Evolutionary conservation across 2,113 vertebrate species (phyloP), one percentile per base, ranked within the genome.

Genomic region (Oncorhynchus mykiss): DNA sequence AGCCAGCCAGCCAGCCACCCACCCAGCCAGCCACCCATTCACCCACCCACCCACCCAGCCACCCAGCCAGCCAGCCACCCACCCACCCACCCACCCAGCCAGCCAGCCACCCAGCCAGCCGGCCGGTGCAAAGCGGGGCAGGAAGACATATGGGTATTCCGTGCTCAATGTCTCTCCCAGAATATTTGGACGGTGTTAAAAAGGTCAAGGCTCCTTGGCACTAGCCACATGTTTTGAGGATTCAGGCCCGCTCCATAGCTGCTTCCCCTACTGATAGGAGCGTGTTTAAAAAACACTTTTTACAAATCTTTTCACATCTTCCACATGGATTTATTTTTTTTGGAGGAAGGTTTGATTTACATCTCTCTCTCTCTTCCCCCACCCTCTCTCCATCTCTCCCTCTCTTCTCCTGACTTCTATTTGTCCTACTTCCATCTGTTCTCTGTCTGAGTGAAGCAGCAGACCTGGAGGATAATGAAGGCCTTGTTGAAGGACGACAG

Each of bases 171-270:
- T 80, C 73, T 80, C 67, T 16, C 57, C 71, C 67, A 74, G 73
- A 78, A 81, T 74, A 77, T 79, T 64, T 83, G 74, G 69, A 65
- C 70, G 27, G 29, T 48, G 69, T 67, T 77, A 54, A 73, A 45
- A 77, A 81, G 76, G 78, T 86, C 72, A 81, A 39, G 48, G 74
- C 77, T n/a, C 48, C 13, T 31, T 57, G 78, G 75, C 71, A 67
- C 54, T 60, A 27, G 71, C 64, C 49, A 22, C 71, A 60, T 67
- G 66, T 29, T 16, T 34, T 66, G 74, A 22, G 34, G 51, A 66
- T n/a, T 78, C 76, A 76, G 70, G 25, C 8, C 74, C 73, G 64
- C 76, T 68, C 65, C 24, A 27, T 29, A 45, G 2, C 16, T 62
- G 25, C 11, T 54, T 14, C 51, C 51, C 59, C 59, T 62, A 11